phyloP scores from a whole-genome alignment of 2,888 invertebrate species.

The Amiota minor region DNA sequence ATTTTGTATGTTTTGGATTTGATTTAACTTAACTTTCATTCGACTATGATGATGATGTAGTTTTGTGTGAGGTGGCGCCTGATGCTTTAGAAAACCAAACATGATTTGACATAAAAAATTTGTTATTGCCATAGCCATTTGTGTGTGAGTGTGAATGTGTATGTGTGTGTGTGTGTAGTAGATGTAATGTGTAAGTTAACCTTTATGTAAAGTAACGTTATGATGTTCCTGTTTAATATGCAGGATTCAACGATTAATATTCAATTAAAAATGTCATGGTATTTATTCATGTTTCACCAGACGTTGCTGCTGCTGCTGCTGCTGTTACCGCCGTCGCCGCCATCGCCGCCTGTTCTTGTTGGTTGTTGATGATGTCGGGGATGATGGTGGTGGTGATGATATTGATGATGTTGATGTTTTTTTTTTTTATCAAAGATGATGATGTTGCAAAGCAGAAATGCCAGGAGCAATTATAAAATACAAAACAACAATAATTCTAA shows the following conservation, averaged over 20 bases:
- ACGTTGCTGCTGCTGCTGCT: neutral
- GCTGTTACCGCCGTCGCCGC: neutral
- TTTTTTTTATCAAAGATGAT: too few species aligned
- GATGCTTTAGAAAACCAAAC: slow-evolving; percentile 8
- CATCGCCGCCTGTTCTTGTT: neutral
- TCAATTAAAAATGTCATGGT: slow-evolving; percentile 54
- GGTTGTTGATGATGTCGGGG: neutral
- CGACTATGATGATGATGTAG: neutral
- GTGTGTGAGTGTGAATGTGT: slow-evolving; percentile 61
- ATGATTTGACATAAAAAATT: slow-evolving; percentile 23
- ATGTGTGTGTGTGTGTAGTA: slow-evolving; percentile 29
- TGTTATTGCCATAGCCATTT: slow-evolving; percentile 44
- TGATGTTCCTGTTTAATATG: slow-evolving; percentile 54
- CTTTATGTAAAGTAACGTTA: slow-evolving; percentile 22
- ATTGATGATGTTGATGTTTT: too few species aligned
- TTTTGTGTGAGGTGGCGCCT: neutral
- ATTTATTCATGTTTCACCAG: too few species aligned
- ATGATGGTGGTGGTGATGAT: too few species aligned
- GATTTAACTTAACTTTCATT: neutral
- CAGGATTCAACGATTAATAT: slow-evolving; percentile 65
- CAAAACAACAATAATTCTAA: too few species aligned
- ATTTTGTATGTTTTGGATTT: neutral
- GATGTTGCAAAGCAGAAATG: too few species aligned
- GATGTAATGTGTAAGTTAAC: slow-evolving; percentile 11
- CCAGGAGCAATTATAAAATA: too few species aligned